These are phyloP conservation scores for Nestor notabilis DNA, from an alignment of 2,113 vertebrate genomes.

Conservation along the genomic window DNA sequence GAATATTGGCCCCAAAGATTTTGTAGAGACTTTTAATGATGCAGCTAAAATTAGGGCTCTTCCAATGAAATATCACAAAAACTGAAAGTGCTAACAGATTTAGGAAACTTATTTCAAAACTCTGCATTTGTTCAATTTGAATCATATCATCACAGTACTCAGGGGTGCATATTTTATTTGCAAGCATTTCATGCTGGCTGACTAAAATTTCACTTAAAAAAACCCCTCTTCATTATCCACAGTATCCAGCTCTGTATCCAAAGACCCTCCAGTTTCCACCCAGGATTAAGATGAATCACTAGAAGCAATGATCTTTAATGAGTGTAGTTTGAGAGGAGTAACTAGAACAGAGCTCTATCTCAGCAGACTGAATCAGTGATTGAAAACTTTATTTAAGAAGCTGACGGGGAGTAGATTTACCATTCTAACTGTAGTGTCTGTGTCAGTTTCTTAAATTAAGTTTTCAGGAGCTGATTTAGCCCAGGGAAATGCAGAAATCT, in stretches of 20 bases:
- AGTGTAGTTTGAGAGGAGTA: not conserved
- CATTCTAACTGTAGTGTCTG: constrained; percentile 17
- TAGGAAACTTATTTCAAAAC: not conserved
- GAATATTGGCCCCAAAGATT: not conserved
- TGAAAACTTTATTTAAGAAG: constrained; percentile 44
- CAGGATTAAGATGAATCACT: not conserved
- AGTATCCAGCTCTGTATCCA: not conserved
- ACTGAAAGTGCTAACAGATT: not conserved
- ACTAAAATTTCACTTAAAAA: not conserved
- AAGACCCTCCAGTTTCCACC: not conserved
- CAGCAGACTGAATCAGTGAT: not conserved
- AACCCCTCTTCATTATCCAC: not conserved
- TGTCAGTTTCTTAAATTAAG: constrained; percentile 56
- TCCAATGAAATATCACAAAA: not conserved
- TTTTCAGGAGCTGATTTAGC: constrained; percentile 60
- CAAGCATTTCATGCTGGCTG: not conserved
- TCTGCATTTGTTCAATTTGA: not conserved
- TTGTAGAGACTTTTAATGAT: not conserved
- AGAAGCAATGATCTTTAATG: constrained; percentile 22
- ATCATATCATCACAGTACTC: not conserved
- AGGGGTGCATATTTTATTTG: not conserved
- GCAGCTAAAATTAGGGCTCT: not conserved
- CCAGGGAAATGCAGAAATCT: constrained; percentile 59
- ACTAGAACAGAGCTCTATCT: not conserved
- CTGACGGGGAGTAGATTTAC: constrained; percentile 17